Conservation (phyloP, 2,888 invertebrate genomes). For the Neoscelio sp. region DNA sequence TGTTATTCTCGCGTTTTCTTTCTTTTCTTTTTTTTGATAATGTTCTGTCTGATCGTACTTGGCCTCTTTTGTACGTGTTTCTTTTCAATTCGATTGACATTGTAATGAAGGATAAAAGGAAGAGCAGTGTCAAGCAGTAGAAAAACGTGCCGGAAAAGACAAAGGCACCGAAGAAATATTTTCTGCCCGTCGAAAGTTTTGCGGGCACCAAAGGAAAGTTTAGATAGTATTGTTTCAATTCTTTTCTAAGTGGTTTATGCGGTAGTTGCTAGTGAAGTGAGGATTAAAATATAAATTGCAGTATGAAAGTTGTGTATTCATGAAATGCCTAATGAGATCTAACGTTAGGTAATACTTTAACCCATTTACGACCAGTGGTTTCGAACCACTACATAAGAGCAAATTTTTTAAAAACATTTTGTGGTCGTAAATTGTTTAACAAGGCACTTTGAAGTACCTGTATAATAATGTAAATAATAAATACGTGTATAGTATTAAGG, state of each 20-base stretch:
- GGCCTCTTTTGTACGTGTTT: constrained; percentile 50
- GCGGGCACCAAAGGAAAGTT: constrained; percentile 31
- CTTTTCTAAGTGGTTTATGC: constrained; percentile 31
- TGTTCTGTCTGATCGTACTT: constrained; percentile 52
- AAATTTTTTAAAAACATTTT: too few species aligned
- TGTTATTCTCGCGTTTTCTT: background rate
- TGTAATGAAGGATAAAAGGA: background rate
- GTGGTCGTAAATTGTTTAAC: too few species aligned
- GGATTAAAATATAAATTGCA: constrained; percentile 15
- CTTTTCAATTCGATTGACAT: constrained; percentile 15
- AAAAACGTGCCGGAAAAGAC: too few species aligned
- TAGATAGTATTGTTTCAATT: constrained; percentile 23
- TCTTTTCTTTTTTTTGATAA: constrained; percentile 20
- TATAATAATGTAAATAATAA: too few species aligned
- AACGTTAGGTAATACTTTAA: too few species aligned
- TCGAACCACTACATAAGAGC: too few species aligned
- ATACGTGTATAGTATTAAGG: too few species aligned
- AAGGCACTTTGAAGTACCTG: too few species aligned
- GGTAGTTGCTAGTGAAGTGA: constrained; percentile 35
- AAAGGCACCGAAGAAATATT: background rate
- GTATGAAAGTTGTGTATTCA: constrained; percentile 31
- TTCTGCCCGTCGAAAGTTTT: constrained; percentile 6
- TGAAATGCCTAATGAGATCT: too few species aligned
- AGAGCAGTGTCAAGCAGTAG: too few species aligned
- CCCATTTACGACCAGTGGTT: too few species aligned